Evolutionary conservation across 1,140 invertebrate species (phyloP).

Genomic region (Meteorus sp.): DNA sequence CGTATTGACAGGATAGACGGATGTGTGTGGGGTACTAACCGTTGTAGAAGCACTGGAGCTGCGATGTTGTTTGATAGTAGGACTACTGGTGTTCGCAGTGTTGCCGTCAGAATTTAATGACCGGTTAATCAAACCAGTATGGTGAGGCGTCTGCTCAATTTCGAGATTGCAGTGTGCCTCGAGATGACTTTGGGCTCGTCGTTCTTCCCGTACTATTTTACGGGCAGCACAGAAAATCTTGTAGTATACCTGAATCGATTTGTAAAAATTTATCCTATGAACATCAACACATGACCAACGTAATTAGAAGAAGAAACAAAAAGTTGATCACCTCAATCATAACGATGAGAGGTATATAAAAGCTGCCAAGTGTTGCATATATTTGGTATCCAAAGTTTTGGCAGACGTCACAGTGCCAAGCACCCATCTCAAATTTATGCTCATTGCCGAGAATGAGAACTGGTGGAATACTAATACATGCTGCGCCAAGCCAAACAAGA

Average conservation of each 20-base stretch:
- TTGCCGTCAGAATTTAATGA: slow-evolving; percentile 49
- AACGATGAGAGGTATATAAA: slow-evolving; percentile 85
- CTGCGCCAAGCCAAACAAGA: slow-evolving; percentile 87
- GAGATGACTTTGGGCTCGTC: slow-evolving; percentile 79
- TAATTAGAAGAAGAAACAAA: neutral
- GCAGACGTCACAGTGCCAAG: slow-evolving; percentile 75
- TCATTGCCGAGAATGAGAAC: slow-evolving; percentile 87
- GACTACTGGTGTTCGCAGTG: slow-evolving; percentile 42
- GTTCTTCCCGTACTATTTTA: slow-evolving; percentile 83
- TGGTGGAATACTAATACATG: slow-evolving; percentile 86
- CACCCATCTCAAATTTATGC: slow-evolving; percentile 63
- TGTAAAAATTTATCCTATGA: slow-evolving; percentile 21
- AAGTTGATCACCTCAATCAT: slow-evolving; percentile 73
- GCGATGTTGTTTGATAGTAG: slow-evolving; percentile 50
- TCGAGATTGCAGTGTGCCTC: slow-evolving; percentile 76
- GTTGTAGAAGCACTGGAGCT: slow-evolving; percentile 57
- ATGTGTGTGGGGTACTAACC: slow-evolving; percentile 41
- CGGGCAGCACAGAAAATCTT: slow-evolving; percentile 86
- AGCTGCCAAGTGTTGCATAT: slow-evolving; percentile 86
- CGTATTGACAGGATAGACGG: neutral
- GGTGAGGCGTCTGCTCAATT: slow-evolving; percentile 51
- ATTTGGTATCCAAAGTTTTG: slow-evolving; percentile 88
- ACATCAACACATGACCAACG: neutral
- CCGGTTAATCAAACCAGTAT: slow-evolving; percentile 41
- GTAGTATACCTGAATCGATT: slow-evolving; percentile 71